Percentiles rank a stretch among this genome's conserved stretches.
These are phyloP conservation scores for Drosophila santomea DNA, from an alignment of 1,140 invertebrate genomes.

Conservation along the genomic window DNA sequence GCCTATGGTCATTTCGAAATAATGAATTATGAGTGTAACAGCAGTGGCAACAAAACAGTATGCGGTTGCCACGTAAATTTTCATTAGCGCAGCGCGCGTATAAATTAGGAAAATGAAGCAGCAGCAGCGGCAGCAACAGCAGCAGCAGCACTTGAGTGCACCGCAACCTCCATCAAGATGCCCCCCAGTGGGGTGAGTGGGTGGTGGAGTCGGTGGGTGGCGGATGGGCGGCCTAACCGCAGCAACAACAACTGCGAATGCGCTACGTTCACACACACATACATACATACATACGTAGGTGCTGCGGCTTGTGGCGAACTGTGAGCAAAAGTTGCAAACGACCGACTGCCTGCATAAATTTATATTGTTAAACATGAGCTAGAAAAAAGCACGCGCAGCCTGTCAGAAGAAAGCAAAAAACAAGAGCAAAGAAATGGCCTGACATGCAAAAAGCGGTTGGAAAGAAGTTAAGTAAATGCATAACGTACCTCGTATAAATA, in stretches of 20 bases:
- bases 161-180: conserved; percentile 40
- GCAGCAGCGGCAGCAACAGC: conserved; percentile 56
- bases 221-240: conserved; percentile 48
- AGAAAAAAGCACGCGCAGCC: conserved; percentile 76
- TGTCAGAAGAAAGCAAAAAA: conserved; percentile 57
- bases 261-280: too few species aligned
- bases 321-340: conserved; percentile 48
- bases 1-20: background rate
- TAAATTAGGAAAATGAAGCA: conserved; percentile 83
- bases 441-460: conserved; percentile 47
- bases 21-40: background rate
- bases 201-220: background rate
- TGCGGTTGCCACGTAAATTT: conserved; percentile 78
- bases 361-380: conserved; percentile 79
- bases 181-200: conserved; percentile 18
- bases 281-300: conserved; percentile 30
- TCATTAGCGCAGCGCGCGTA: conserved; percentile 77
- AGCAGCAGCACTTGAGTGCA: conserved; percentile 60
- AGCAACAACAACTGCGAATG: conserved; percentile 42
- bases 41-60: conserved; percentile 49
- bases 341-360: conserved; percentile 65
- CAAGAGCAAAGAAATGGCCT: conserved; percentile 45
- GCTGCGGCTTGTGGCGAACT: conserved; percentile 66
- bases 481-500: conserved; percentile 23
- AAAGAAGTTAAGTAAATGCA: conserved; percentile 10